These are phyloP conservation scores for Monopis laevigella DNA, from an alignment of 2,888 invertebrate genomes.

Conservation along the genomic window DNA sequence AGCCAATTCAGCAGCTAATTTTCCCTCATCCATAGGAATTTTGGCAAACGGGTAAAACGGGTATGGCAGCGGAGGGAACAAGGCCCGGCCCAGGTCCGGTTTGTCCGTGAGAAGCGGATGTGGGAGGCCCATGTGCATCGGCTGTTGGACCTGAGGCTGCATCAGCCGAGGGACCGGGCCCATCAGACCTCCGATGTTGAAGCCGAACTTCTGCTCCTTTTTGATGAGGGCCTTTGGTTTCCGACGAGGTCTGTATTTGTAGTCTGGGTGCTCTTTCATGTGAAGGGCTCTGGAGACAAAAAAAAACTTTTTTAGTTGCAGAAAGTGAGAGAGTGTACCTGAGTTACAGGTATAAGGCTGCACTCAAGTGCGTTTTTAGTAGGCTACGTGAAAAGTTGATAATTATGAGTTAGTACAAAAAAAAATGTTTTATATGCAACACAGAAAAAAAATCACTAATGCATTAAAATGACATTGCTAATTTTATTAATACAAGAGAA, in stretches of 20 bases:
- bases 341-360: too few species aligned
- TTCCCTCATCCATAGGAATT: slow-evolving; percentile 58
- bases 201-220: slow-evolving; percentile 80
- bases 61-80: slow-evolving; percentile 78
- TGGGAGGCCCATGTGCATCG: slow-evolving; percentile 49
- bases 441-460: too few species aligned
- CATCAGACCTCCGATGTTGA: slow-evolving; percentile 72
- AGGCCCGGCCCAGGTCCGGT: slow-evolving; percentile 71
- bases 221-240: slow-evolving; percentile 88
- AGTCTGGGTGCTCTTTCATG: slow-evolving; percentile 94
- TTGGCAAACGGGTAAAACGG: slow-evolving; percentile 74
- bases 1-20: slow-evolving; percentile 76
- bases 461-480: too few species aligned
- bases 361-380: too few species aligned
- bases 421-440: too few species aligned
- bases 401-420: too few species aligned
- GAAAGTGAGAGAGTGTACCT: too few species aligned
- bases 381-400: too few species aligned
- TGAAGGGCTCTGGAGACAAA: slow-evolving; percentile 91
- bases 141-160: slow-evolving; percentile 46
- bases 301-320: too few species aligned
- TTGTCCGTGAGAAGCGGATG: slow-evolving; percentile 66
- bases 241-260: slow-evolving; percentile 88
- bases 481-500: too few species aligned
- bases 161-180: slow-evolving; percentile 65